Evolutionary conservation across 2,797 vertebrate genomes (phyloP), one percentile per base, ranked within the genome.

Genomic region (Enteromius thamalakanensis): DNA sequence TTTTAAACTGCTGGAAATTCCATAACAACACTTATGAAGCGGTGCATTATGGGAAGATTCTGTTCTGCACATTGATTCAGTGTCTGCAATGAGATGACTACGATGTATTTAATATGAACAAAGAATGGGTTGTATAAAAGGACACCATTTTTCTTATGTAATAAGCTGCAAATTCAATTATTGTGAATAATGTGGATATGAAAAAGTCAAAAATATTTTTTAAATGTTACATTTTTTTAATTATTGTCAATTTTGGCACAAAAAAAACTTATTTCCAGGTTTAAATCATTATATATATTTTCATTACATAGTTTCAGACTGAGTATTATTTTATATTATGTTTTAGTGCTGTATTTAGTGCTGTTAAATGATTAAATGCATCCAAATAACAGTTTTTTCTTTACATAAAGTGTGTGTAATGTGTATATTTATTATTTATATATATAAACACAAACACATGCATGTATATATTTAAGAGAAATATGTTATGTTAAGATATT

Each of bases 1-100:
- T 40, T 74, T 51, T 49, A 29, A 60, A 81, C 32, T 47, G 55
- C 19, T 47, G 81, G 77, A 82, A 71, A 80, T 70, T 79, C 69
- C 68, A 80, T 85, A 78, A 80, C 62, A 58, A 7, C 32, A 3
- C 45, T 53, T 49, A 45, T 72, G 32, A 80, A 67, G 32, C 58
- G 64, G 55, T 6, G 15, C 68, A 42, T 76, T 68, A 42, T 79
- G 23, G 45, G 68, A 60, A 42, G 34, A 76, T 51, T 68, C 5
- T 67, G 45, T 77, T 51, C 9, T 47, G 65, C 37, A 40, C 10
- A 65, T 51, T 74, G 29, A 53, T 71, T 68, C 9, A 3, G 1
- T 80, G 62, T 34, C 45, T 34, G 11, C 21, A 4, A 81, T 40
- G 32, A 64, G 15, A 79, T 6, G 10, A 62, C 40, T 47, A 14